phyloP scores from a whole-genome alignment of 1,140 invertebrate genomes.

The Trichonephila clavipes region DNA sequence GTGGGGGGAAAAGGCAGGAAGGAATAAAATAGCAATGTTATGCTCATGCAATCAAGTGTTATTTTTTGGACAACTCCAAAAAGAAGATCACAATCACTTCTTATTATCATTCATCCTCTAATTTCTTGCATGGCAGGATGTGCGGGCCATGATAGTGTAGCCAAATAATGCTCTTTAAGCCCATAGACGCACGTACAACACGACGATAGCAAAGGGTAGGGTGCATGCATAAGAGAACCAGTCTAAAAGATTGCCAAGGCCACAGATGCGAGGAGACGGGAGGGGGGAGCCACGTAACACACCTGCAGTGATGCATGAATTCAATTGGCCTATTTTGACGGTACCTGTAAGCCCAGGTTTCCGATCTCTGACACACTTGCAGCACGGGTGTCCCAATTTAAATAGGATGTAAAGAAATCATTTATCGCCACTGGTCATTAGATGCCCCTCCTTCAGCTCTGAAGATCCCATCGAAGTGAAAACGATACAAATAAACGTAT shows the following conservation, averaged over 20 bases:
- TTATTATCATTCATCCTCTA: conserved; percentile 71
- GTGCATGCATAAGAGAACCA: conserved; percentile 46
- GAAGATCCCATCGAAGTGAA: not conserved
- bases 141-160: conserved; percentile 24
- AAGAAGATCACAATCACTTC: conserved; percentile 32
- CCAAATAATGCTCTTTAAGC: conserved; percentile 29
- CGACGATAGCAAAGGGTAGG: not conserved
- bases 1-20: conserved; percentile 47
- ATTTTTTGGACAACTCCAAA: conserved; percentile 26
- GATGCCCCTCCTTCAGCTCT: not conserved
- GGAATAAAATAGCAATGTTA: conserved; percentile 50
- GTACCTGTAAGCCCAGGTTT: conserved; percentile 43
- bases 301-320: conserved; percentile 74
- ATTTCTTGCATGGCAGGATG: conserved; percentile 69
- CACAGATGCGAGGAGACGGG: conserved; percentile 51
- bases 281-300: conserved; percentile 67
- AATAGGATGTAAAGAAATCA: conserved; percentile 41
- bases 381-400: not conserved
- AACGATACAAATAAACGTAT: not conserved
- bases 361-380: conserved; percentile 63
- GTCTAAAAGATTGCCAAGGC: conserved; percentile 61
- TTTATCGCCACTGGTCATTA: conserved; percentile 51
- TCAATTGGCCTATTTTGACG: conserved; percentile 73
- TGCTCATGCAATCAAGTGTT: conserved; percentile 66
- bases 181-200: conserved; percentile 44